Evolutionary conservation across 1,140 invertebrate species (phyloP).

Genomic region (Cyclargus thomasi): DNA sequence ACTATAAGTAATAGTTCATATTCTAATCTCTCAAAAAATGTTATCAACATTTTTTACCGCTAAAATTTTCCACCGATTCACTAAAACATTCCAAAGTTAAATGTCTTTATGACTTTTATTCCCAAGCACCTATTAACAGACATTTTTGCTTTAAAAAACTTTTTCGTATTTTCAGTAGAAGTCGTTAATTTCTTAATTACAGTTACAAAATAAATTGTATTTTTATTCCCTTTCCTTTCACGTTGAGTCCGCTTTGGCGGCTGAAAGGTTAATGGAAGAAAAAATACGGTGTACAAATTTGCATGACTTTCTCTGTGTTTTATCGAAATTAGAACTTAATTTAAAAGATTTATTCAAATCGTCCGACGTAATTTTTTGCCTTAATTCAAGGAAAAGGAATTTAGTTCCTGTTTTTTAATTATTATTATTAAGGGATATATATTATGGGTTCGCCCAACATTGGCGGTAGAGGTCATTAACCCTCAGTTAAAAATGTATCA

Average conservation of each 20-base stretch:
- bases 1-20: too few species aligned
- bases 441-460: too few species aligned
- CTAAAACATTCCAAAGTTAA: neutral
- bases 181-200: constrained; percentile 72
- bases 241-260: constrained; percentile 31
- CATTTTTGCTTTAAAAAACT: constrained; percentile 27
- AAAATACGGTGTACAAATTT: constrained; percentile 73
- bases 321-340: constrained; percentile 60
- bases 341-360: constrained; percentile 63
- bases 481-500: neutral
- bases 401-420: neutral
- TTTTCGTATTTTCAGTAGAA: constrained; percentile 58
- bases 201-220: constrained; percentile 62
- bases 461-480: too few species aligned
- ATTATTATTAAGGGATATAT: neutral
- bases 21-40: too few species aligned
- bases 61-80: neutral
- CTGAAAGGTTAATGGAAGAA: constrained; percentile 67
- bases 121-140: neutral
- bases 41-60: too few species aligned
- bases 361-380: constrained; percentile 23
- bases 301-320: constrained; percentile 68
- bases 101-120: neutral
- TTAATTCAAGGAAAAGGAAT: neutral
- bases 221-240: constrained; percentile 37